A percentile compares a stretch with the other conserved stretches of the same genome.
Conservation (phyloP, 1,140 invertebrate species). For the Eurosta solidaginis region DNA sequence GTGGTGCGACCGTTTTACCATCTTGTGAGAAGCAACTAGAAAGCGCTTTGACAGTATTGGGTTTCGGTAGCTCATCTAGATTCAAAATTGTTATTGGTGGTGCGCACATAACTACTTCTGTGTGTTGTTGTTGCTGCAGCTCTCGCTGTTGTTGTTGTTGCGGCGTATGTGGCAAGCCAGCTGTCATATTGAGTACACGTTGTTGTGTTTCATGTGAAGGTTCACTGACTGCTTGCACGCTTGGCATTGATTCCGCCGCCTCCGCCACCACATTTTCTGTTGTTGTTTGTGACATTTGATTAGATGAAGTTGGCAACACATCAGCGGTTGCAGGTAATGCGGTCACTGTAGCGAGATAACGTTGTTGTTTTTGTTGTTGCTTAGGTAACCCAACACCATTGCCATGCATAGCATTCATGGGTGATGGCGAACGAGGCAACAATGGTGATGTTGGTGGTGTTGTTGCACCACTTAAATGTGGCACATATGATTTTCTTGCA, state of each 20-base stretch:
- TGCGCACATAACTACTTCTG: conserved; percentile 51
- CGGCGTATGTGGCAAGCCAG: neutral
- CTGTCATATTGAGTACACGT: neutral
- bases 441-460: conserved; percentile 22
- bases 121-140: conserved; percentile 14
- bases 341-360: conserved; percentile 5
- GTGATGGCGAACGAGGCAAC: neutral
- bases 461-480: neutral
- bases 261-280: neutral
- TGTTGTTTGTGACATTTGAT: neutral
- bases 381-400: conserved; percentile 15
- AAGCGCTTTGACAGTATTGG: conserved; percentile 52
- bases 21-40: conserved; percentile 49
- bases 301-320: neutral
- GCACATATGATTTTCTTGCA: conserved; percentile 35
- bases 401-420: neutral
- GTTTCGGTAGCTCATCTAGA: conserved; percentile 52
- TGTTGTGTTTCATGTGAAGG: conserved; percentile 11
- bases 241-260: conserved; percentile 31
- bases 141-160: conserved; percentile 25
- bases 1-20: conserved; percentile 9
- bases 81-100: conserved; percentile 52
- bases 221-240: conserved; percentile 29
- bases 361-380: conserved; percentile 21
- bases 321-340: neutral